Evolutionary conservation across 2,888 invertebrate species (phyloP).

Genomic region (Anthoptus insignis): DNA sequence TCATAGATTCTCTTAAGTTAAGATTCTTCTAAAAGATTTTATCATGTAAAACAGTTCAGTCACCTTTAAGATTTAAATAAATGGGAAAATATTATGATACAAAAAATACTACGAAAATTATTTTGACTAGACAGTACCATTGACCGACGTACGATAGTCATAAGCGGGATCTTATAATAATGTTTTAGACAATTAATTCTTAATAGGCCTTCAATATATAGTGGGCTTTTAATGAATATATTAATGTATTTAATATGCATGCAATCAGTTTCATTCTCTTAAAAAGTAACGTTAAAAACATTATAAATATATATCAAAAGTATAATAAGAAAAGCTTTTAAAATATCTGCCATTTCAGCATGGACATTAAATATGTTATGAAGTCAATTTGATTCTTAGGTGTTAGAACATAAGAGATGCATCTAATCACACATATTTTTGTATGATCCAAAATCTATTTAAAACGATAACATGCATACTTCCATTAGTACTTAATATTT

Average conservation of each 20-base stretch:
- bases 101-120: constrained; percentile 78
- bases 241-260: neutral
- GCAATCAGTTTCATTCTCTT: neutral
- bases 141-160: constrained; percentile 76
- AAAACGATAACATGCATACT: too few species aligned
- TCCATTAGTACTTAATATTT: too few species aligned
- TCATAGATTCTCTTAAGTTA: constrained; percentile 18
- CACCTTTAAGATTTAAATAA: constrained; percentile 54
- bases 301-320: too few species aligned
- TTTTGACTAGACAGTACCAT: constrained; percentile 85
- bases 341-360: too few species aligned
- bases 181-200: constrained; percentile 52
- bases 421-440: too few species aligned
- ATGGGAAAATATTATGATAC: constrained; percentile 69
- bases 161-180: constrained; percentile 66
- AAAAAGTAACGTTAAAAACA: too few species aligned
- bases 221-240: constrained; percentile 63
- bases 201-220: constrained; percentile 66
- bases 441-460: too few species aligned
- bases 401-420: too few species aligned
- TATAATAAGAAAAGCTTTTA: too few species aligned
- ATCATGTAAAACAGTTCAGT: constrained; percentile 47
- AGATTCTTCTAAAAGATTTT: constrained; percentile 25
- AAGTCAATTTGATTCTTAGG: too few species aligned
- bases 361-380: too few species aligned